phyloP scores from a whole-genome alignment of 1,140 invertebrate species.

The Lepidurus arcticus region DNA sequence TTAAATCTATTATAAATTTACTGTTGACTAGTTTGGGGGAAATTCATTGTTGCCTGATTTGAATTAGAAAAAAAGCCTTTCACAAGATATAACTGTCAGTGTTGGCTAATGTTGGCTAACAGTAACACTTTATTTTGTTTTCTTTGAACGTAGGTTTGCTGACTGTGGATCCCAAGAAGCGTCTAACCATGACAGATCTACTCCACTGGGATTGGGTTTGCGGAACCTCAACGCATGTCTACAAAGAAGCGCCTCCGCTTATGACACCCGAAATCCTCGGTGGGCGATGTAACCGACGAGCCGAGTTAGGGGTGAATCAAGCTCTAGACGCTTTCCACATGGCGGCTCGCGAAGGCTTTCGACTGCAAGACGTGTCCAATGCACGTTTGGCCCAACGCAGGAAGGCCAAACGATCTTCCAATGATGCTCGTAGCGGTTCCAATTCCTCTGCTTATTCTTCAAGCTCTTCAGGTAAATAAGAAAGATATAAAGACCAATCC shows the following conservation, averaged over 20 bases:
- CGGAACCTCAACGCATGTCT: slow-evolving; percentile 43
- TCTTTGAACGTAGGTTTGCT: slow-evolving; percentile 53
- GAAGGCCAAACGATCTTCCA: slow-evolving; percentile 55
- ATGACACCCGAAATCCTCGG: slow-evolving; percentile 47
- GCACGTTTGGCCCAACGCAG: slow-evolving; percentile 65
- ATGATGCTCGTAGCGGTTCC: slow-evolving; percentile 46
- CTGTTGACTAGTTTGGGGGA: too few species aligned
- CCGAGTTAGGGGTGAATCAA: slow-evolving; percentile 50
- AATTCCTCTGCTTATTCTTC: slow-evolving; percentile 49
- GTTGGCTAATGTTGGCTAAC: background rate
- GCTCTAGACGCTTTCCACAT: slow-evolving; percentile 64
- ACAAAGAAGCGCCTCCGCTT: slow-evolving; percentile 48
- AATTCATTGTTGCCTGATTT: too few species aligned
- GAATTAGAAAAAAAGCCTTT: too few species aligned
- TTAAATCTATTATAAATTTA: too few species aligned
- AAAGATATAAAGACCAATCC: background rate
- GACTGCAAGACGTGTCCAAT: slow-evolving; percentile 60
- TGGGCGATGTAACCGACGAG: slow-evolving; percentile 39
- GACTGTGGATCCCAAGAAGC: slow-evolving; percentile 66
- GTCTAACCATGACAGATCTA: slow-evolving; percentile 63
- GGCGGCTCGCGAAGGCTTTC: slow-evolving; percentile 63
- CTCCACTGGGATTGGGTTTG: slow-evolving; percentile 59
- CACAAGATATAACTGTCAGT: too few species aligned
- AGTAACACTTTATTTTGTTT: background rate
- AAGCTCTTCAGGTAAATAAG: slow-evolving; percentile 42